Base-by-base conservation (phyloP, 2,113 vertebrate species). In the Myotis yumanensis region DNA sequence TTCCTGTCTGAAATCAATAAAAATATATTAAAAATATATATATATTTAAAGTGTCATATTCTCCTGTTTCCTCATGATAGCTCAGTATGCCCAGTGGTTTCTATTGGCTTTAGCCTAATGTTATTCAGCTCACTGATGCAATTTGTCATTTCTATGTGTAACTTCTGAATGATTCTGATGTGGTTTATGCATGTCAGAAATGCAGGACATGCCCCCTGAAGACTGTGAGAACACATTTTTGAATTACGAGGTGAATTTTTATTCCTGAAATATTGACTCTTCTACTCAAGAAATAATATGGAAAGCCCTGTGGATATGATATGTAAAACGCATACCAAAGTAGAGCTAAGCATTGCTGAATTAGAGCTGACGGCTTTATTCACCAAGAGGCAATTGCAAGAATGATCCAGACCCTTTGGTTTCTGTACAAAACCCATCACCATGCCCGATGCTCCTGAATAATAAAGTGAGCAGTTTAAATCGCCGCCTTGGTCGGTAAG, bases 251-350 rank as follows among this genome's bases (percentile, higher is more conserved):
- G 46, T 95, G 16, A 81, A 81, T 82, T 87, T 96, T 93, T 93
- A 89, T 87, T 93, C 43, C n/a, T 84, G 51, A 95, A 97, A 89
- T 93, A 96, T 10, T 91, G 95, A 93, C 71, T 89, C 92, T 88
- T 84, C 57, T 76, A 40, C 46, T 84, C 35, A 48, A 59, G 71
- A 93, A 94, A 81, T 59, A 89, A 84, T 80, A 81, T 0, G 28
- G 51, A 94, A 94, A 83, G 46, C 57, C 71, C 40, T 40, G 28
- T 43, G n/a, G 43, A 40, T n/a, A 52, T 40, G 66, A 43, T 35
- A 86, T 14, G 25, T 16, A 71, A 75, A 86, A 68, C 8, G 57
- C 91, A 76, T 80, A 32, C 14, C 14, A 2, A 59, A 84, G 69
- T 16, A 75, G 43, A 94, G 14, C 8, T 25, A 9, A 37, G 64